Conservation (phyloP, 2,888 invertebrate genomes). For the Meloe dianella region DNA sequence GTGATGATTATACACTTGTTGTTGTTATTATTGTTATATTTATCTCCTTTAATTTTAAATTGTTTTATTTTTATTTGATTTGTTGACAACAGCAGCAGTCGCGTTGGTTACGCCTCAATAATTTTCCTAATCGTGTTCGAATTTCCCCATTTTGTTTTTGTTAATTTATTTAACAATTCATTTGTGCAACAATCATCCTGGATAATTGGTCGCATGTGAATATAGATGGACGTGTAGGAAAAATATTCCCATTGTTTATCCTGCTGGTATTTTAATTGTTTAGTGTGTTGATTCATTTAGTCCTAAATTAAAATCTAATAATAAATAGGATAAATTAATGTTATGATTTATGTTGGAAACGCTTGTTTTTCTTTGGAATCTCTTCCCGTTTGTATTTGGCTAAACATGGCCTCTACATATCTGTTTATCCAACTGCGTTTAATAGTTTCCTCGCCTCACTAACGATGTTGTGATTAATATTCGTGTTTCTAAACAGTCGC, state of each 20-base stretch:
- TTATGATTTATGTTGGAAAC: neutral
- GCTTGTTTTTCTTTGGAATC: neutral
- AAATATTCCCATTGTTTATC: neutral
- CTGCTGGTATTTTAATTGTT: neutral
- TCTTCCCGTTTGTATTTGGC: neutral
- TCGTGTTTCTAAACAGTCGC: slow-evolving; percentile 29
- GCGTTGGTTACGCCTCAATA: neutral
- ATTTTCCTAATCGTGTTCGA: neutral
- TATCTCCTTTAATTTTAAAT: neutral
- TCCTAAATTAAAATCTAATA: neutral
- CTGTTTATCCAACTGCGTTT: slow-evolving; percentile 9
- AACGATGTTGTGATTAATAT: slow-evolving; percentile 30
- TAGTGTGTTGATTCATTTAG: neutral
- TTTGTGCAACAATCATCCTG: neutral
- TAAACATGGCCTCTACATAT: neutral
- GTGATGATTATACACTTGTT: neutral
- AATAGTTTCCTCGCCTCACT: slow-evolving; percentile 19
- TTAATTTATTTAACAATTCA: slow-evolving; percentile 2
- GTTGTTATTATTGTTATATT: neutral
- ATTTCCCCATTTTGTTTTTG: neutral
- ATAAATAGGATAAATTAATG: neutral
- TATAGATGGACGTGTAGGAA: neutral
- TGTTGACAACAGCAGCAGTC: neutral
- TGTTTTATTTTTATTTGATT: neutral
- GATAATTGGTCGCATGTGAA: neutral